Conservation (phyloP, 1,140 invertebrate genomes). For the Carcinoscorpius rotundicauda region DNA sequence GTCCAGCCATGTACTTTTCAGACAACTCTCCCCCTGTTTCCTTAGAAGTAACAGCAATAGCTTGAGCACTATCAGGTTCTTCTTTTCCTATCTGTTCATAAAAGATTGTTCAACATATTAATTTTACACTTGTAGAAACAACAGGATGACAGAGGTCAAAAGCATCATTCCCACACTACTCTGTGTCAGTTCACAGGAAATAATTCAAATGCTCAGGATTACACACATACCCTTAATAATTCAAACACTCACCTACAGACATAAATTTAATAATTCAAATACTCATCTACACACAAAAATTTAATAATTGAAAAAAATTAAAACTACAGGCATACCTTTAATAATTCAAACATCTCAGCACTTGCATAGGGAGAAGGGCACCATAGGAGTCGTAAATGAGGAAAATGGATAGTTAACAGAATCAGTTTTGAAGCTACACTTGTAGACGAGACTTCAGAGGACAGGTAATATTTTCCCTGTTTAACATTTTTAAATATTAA, state of each 20-base stretch:
- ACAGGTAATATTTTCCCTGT: constrained; percentile 20
- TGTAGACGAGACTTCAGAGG: constrained; percentile 9
- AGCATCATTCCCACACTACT: no score
- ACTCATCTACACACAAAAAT: no score
- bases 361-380: constrained; percentile 88
- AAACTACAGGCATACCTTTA: constrained; percentile 38
- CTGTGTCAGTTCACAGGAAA: no score
- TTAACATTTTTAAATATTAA: background rate
- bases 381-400: constrained; percentile 82
- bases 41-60: constrained; percentile 29
- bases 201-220: no score
- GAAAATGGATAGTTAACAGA: constrained; percentile 89
- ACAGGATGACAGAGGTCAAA: no score
- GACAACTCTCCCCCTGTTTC: constrained; percentile 26
- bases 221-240: no score
- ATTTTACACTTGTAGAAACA: no score
- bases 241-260: no score
- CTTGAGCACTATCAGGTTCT: constrained; percentile 23
- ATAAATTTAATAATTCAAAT: no score
- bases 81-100: constrained; percentile 9
- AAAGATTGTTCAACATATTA: no score
- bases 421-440: constrained; percentile 36
- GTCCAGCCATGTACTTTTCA: constrained; percentile 56
- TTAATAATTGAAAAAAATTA: no score
- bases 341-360: constrained; percentile 79